Base-by-base conservation (phyloP, 2,113 vertebrate species). In the Gadus chalcogrammus region DNA sequence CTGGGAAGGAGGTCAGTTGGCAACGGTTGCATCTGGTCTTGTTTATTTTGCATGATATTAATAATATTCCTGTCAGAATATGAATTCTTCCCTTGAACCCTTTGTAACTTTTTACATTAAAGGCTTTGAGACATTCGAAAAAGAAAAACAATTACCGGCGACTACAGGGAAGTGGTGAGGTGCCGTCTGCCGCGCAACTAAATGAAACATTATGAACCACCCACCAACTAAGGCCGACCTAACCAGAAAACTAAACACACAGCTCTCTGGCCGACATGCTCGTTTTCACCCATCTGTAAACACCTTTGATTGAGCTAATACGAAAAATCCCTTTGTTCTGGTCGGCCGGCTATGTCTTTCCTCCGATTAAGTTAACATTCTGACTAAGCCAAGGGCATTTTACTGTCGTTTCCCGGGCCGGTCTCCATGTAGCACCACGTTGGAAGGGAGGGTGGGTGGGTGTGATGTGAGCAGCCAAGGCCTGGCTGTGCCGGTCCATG, bases 331-430 rank as follows among this genome's bases (percentile, higher is more conserved):
- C 77, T 75, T 70, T 61, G 70, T 73, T 70, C 65, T 67, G 42
- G 59, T 59, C 0, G 75, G 58, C 72, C 20, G 24, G 61, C 61
- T 73, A 35, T 82, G 85, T 82, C 82, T 72, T n/a, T 22, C 69
- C 75, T 79, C 84, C 77, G 81, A 89, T 86, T 87, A 48, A 84
- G 83, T 86, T 72, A 75, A 78, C 67, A 31, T 42, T 77, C 71
- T 42, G 20, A 48, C 74, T 83, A 85, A 88, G 71, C 61, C 42
- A 13, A 83, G 78, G 63, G 76, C 71, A 82, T 84, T 87, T 85
- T 73, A 61, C 71, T 1, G 42, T 24, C 67, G 12, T 66, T 69
- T 82, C 75, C 74, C 68, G 20, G 55, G 81, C 69, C 31, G 70
- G 75, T 60, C 75, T 78, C 65, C 52, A 73, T 76, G 72, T 69